A percentile compares a stretch with the other conserved stretches of the same genome.
Evolutionary conservation across 2,113 vertebrate genomes (phyloP).

Genomic region (Xenopus tropicalis): UCB_Xtro_10.0 CM004444.2:40391001-40391500

Average conservation of each 20-base stretch:
- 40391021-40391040: too few species aligned
- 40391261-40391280: slow-evolving; percentile 40
- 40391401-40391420: slow-evolving; percentile 29
- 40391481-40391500: slow-evolving; percentile 8
- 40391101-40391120: too few species aligned
- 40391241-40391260: slow-evolving; percentile 17
- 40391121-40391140: too few species aligned
- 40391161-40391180: too few species aligned
- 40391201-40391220: too few species aligned
- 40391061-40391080: too few species aligned
- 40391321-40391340: slow-evolving; percentile 31
- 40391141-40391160: too few species aligned
- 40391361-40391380: slow-evolving; percentile 43
- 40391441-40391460: slow-evolving; percentile 33
- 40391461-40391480: slow-evolving; percentile 8
- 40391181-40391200: too few species aligned
- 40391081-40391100: too few species aligned
- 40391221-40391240: too few species aligned
- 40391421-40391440: slow-evolving; percentile 29
- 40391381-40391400: slow-evolving; percentile 15
- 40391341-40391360: slow-evolving; percentile 28
- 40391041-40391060: too few species aligned
- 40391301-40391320: slow-evolving; percentile 28
- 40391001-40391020: too few species aligned
- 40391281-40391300: slow-evolving; percentile 43